Percentiles rank a stretch among this genome's conserved stretches.
These are phyloP conservation scores for Chaenodraco wilsoni DNA, from an alignment of 2,797 vertebrate species.

Conservation along the genomic window DNA sequence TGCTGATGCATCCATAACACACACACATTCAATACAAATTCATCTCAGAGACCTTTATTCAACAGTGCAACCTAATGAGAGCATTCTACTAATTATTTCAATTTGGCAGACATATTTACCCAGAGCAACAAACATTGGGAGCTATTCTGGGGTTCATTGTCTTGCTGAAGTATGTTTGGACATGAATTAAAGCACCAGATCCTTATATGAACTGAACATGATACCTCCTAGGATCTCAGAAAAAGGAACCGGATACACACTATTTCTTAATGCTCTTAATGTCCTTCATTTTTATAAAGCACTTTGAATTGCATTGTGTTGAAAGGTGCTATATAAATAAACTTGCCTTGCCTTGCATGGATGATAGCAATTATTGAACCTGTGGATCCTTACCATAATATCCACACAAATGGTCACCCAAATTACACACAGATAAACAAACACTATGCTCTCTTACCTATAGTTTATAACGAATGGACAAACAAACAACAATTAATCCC, in stretches of 20 bases:
- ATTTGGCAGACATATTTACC: constrained; percentile 8
- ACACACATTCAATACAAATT: constrained; percentile 19
- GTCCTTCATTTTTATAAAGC: no score
- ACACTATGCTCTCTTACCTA: neutral
- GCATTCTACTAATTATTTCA: constrained; percentile 2
- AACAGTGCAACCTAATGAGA: constrained; percentile 15
- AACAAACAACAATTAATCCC: neutral
- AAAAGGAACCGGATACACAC: neutral
- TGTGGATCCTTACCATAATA: neutral
- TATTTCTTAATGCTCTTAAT: no score
- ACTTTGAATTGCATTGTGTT: no score
- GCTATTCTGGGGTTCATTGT: neutral
- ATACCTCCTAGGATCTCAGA: neutral
- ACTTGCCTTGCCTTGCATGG: no score
- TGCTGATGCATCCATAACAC: constrained; percentile 35
- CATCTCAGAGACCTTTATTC: constrained; percentile 22
- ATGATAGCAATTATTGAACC: neutral
- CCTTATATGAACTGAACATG: neutral
- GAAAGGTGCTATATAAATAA: no score
- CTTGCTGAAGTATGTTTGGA: neutral
- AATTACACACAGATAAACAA: neutral
- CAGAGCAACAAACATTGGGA: constrained; percentile 8
- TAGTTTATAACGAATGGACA: neutral
- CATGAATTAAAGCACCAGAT: neutral
- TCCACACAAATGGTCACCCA: no score